Evolutionary conservation across 1,140 invertebrate genomes (phyloP).

Genomic region (Drosophila kohkoa): DNA sequence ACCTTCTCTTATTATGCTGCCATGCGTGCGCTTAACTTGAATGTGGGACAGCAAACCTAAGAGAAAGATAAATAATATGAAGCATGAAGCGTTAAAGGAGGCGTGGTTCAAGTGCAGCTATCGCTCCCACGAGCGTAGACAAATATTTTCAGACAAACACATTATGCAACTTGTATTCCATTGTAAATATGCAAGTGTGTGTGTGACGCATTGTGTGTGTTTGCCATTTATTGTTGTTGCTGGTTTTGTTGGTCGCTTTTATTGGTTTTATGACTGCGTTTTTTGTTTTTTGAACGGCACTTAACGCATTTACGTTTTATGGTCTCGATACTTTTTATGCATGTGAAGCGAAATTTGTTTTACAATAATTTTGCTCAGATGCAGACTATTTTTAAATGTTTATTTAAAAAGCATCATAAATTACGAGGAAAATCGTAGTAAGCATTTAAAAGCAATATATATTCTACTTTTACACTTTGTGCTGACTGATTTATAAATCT

Average conservation of each 20-base stretch:
- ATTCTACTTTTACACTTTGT: too few species aligned
- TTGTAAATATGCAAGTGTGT: conserved; percentile 21
- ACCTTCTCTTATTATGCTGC: conserved; percentile 5
- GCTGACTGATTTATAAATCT: too few species aligned
- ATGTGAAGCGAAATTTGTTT: conserved; percentile 15
- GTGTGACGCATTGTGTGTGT: not conserved
- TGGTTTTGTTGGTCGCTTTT: conserved; percentile 18
- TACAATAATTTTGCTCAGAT: conserved; percentile 6
- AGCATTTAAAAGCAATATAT: not conserved
- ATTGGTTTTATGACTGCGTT: conserved; percentile 44
- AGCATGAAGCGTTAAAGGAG: not conserved
- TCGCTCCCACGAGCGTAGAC: conserved; percentile 35
- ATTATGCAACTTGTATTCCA: conserved; percentile 43
- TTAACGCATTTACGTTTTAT: conserved; percentile 9
- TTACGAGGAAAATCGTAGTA: not conserved
- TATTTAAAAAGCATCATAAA: not conserved
- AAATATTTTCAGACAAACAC: conserved; percentile 20
- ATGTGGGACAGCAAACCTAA: conserved; percentile 8
- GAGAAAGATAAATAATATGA: not conserved
- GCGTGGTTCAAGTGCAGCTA: conserved; percentile 29
- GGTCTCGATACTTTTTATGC: conserved; percentile 14
- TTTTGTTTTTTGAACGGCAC: not conserved
- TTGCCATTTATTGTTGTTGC: conserved; percentile 34
- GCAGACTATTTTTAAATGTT: not conserved
- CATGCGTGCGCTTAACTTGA: not conserved